Evolutionary conservation across 2,888 invertebrate species (phyloP), one percentile per base, ranked within the genome.

Genomic region (Synanthedon formicaeformis): DNA sequence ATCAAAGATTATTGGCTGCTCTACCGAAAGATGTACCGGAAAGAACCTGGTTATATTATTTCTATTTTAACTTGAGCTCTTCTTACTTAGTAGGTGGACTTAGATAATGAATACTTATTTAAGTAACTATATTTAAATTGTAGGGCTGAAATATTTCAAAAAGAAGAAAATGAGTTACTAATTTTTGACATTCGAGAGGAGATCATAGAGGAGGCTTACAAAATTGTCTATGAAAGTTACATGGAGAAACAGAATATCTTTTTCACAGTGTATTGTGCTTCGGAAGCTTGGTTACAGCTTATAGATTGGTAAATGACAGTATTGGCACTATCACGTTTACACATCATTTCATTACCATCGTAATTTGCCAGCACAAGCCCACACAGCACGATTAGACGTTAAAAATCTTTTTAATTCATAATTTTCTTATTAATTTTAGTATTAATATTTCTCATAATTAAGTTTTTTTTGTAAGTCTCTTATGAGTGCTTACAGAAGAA

Each of bases 111-210:
- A 45, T 13, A 16, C 23, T 16, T 16, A 18, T 41, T 50, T 27
- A 45, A 8, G 23, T 23, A 23, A 23, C 5, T 23, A 5, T 23
- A 23, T 23, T 5, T 5, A 23, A 49, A 18, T 23, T 52, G 4
- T 52, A 88, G 86, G 86, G 75, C 76, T 1, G 87, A 86, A 59
- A 75, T 85, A 3, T 62, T 86, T 1, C 78, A 81, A 57, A 81
- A 80, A 53, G 87, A 88, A 58, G 88, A 88, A 50, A 73, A 67
- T 8, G 85, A 88, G 54, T 59, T 84, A 23, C 51, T 84, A 27
- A 65, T 85, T 2, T 74, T 82, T 40, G 81, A 84, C 16, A 67
- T 88, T 4, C 73, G 88, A 1, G 88, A 88, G 57, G 84, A 88
- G 56, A 76, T 88, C 4, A 23, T 88, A 12, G 81, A 82, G 8